Base-by-base conservation (phyloP, 2,888 invertebrate genomes). In the Cancer borealis region DNA sequence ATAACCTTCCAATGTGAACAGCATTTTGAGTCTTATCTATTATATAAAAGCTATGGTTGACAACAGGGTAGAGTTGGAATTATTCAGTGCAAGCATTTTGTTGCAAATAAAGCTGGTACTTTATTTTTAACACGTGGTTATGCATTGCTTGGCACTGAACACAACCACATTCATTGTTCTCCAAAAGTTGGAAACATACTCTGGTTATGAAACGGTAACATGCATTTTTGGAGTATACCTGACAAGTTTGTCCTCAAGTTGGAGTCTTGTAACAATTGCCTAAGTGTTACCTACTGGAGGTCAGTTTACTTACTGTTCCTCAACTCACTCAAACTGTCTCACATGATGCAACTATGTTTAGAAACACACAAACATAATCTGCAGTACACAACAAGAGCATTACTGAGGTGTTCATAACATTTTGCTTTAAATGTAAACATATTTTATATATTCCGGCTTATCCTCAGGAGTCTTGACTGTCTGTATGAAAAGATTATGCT, bases 401-500 rank as follows among this genome's bases (percentile, higher is more conserved):
- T 89, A 89, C 46, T 89, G 14, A 89, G 88, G 26, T 47, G 49
- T 89, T 26, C 26, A 84, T n/a, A 84, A 84, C 26, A 73, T 84
- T 84, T n/a, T 39, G 30, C 39, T 39, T 39, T 84, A 84, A 84
- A 84, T 39, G 30, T 84, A 84, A 84, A 84, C 39, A 84, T 39
- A 84, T 4, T 84, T 39, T 39, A 39, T 84, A 84, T 84, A 39
- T 84, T 17, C 84, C 39, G 3, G 84, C 54, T 73, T 89, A 47
- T 60, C 47, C 66, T 92, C 79, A 90, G 47, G 88, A 49, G 79
- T 46, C 30, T 88, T 21, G 45, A 92, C 88, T 73, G 87, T 73
- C 54, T 45, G 45, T 87, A 66, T n/a, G 39, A 49, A 84, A 88
- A 73, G 47, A 88, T 79, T 46, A 30, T 47, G 66, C 49, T 47